Conservation (phyloP, 2,113 vertebrate genomes). For the Geothlypis trichas region DNA sequence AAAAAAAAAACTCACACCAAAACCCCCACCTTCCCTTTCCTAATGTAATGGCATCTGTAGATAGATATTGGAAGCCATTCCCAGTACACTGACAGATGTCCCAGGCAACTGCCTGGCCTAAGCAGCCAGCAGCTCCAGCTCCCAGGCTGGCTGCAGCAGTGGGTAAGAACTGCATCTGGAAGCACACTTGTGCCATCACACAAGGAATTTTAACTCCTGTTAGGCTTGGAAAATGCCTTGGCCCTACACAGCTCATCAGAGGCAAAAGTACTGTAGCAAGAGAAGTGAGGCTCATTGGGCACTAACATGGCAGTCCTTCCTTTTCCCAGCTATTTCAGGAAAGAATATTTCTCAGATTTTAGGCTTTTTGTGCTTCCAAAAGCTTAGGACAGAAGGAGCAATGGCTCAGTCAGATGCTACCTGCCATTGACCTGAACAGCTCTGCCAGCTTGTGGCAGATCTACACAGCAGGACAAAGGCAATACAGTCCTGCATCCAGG, state of each 20-base stretch:
- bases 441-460: background rate
- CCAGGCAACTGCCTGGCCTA: background rate
- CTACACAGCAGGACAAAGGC: background rate
- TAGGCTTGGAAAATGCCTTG: background rate
- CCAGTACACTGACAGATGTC: background rate
- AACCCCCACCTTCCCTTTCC: background rate
- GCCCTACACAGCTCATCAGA: background rate
- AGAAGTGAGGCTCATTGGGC: background rate
- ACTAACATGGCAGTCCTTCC: background rate
- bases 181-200: background rate
- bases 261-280: background rate
- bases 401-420: background rate
- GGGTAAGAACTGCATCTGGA: background rate
- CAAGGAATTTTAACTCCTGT: background rate
- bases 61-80: background rate
- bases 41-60: background rate
- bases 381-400: background rate
- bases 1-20: fast-evolving
- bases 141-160: background rate
- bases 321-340: background rate
- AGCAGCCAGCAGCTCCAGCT: background rate
- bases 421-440: background rate
- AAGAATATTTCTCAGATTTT: background rate
- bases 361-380: background rate
- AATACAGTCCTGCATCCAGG: fast-evolving